Conservation (phyloP, 2,888 invertebrate species). For the Plebejus melissa region DNA sequence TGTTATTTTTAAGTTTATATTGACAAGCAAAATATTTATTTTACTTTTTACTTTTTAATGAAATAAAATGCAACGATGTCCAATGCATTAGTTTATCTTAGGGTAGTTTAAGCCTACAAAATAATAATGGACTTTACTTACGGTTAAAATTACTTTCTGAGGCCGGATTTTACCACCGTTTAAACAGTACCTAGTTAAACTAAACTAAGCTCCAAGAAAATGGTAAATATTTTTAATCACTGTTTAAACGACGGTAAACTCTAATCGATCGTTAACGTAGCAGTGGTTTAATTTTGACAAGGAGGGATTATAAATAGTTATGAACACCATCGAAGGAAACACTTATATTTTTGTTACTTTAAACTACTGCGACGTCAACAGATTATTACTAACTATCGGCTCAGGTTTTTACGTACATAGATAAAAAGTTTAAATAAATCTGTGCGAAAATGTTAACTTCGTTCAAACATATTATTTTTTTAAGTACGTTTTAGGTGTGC, state of each 20-base stretch:
- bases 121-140: conserved; percentile 40
- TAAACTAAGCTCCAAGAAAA: not conserved
- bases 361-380: conserved; percentile 37
- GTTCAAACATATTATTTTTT: conserved; percentile 13
- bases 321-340: conserved; percentile 36
- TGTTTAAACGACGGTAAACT: not conserved
- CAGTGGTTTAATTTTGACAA: conserved; percentile 35
- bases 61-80: not conserved
- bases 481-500: conserved; percentile 12
- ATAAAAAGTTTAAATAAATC: conserved; percentile 15
- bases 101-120: conserved; percentile 32
- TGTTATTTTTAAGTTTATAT: no score
- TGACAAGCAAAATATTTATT: no score
- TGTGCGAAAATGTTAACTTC: conserved; percentile 21
- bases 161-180: not conserved
- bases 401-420: not conserved
- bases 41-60: not conserved
- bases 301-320: conserved; percentile 36
- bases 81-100: conserved; percentile 15
- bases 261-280: conserved; percentile 29
- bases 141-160: conserved; percentile 3
- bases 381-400: conserved; percentile 8
- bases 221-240: not conserved
- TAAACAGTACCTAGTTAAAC: not conserved
- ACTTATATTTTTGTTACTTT: conserved; percentile 31